Base-by-base conservation (phyloP, 2,113 vertebrate genomes). In the Forbesichthys papilliferus region DNA sequence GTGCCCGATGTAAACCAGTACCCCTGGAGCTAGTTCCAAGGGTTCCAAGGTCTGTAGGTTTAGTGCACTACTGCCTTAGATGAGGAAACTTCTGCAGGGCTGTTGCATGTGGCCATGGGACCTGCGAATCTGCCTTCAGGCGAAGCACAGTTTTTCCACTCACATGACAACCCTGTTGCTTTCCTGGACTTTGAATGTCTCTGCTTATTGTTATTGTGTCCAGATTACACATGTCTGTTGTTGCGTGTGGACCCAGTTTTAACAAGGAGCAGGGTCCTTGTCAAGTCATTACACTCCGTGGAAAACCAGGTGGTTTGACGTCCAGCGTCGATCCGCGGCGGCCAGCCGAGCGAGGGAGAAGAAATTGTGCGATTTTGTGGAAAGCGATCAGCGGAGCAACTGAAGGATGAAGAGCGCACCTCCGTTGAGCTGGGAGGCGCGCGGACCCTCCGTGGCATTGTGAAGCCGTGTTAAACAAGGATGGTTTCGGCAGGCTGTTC, bases 381-480 rank as follows among this genome's bases (percentile, higher is more conserved):
- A 76, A 82, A 79, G 72, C 72, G 36, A 16, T 68, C 48, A 75
- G 70, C 82, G 71, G 75, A 84, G 14, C 74, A 71, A 83, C 54
- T 79, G 78, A 80, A 71, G 78, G 80, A 86, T 84, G 81, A 85
- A 86, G 78, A 87, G 74, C 82, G 74, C 81, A 68, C 46, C 80
- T 69, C 20, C 74, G 71, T 36, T 33, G 70, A 2, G 49, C 67
- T 76, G 64, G 60, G 52, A 53, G 53, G 18, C 42, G 73, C 78
- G 74, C 48, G 74, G 83, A 76, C 86, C 85, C 85, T 87, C 74
- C 83, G 68, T 75, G 80, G 83, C 80, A 85, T 82, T 81, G 84
- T 90, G 84, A 90, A 88, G 84, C 76, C 62, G 85, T 90, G 89
- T 92, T 91, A 92, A 92, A 87, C 90, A 87, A 82, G 83, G 86